Conservation (phyloP, 1,140 invertebrate species). For the Eurosta solidaginis region DNA sequence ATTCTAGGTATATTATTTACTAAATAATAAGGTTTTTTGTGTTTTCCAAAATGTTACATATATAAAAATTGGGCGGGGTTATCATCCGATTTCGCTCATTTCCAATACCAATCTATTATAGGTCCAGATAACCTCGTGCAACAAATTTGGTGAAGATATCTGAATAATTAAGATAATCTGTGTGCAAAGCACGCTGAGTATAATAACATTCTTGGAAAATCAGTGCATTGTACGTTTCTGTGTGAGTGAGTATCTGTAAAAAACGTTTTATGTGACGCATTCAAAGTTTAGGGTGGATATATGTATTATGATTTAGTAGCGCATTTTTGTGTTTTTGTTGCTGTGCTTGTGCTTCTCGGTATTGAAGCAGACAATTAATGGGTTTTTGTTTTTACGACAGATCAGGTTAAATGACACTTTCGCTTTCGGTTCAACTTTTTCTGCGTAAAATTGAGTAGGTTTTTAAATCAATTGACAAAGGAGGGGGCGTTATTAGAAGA, state of each 20-base stretch:
- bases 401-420: not conserved
- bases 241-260: not conserved
- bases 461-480: not conserved
- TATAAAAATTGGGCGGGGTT: too few species aligned
- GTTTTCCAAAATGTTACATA: too few species aligned
- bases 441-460: not conserved
- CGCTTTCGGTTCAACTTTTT: not conserved
- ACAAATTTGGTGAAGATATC: too few species aligned
- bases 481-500: not conserved
- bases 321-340: not conserved
- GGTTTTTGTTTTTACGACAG: not conserved
- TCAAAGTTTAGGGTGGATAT: not conserved
- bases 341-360: not conserved
- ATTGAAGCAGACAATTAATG: not conserved
- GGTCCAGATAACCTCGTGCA: too few species aligned
- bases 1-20: too few species aligned
- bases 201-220: not conserved
- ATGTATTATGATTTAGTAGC: not conserved
- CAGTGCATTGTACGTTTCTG: not conserved
- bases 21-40: too few species aligned
- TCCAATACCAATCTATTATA: too few species aligned
- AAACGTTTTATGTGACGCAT: not conserved
- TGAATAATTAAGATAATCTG: slow-evolving; percentile 8
- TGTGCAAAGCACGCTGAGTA: too few species aligned
- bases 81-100: too few species aligned